Conservation (phyloP, 2,888 invertebrate genomes). For the Stenchaetothrips biformis region DNA sequence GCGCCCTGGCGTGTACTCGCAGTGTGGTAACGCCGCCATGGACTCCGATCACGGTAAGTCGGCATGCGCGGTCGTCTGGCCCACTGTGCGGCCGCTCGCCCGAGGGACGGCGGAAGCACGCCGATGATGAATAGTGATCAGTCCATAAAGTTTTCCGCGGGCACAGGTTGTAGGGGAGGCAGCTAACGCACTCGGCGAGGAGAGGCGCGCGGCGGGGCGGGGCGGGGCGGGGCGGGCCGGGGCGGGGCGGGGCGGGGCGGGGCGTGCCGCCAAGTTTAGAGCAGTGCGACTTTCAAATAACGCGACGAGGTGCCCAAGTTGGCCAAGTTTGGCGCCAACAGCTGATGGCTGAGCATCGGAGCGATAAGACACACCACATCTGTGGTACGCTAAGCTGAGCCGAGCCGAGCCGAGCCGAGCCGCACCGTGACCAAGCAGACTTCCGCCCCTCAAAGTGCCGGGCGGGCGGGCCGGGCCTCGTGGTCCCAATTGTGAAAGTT, state of each 20-base stretch:
- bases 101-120: neutral
- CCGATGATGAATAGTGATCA: neutral
- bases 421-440: neutral
- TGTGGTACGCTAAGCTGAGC: neutral
- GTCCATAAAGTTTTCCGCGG: neutral
- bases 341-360: neutral
- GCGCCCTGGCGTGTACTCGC: no score
- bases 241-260: neutral
- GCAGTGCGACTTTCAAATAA: neutral
- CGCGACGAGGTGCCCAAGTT: neutral
- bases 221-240: neutral
- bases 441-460: neutral
- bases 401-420: no score
- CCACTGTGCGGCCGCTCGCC: neutral
- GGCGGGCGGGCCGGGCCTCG: neutral
- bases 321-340: neutral
- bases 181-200: no score
- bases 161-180: no score
- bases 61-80: no score
- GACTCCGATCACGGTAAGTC: no score
- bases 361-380: neutral
- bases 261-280: neutral
- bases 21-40: no score
- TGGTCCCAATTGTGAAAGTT: slow-evolving; percentile 12
- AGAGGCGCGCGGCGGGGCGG: neutral